phyloP scores from a whole-genome alignment of 1,140 invertebrate species.

The Euborellia annulipes region DNA sequence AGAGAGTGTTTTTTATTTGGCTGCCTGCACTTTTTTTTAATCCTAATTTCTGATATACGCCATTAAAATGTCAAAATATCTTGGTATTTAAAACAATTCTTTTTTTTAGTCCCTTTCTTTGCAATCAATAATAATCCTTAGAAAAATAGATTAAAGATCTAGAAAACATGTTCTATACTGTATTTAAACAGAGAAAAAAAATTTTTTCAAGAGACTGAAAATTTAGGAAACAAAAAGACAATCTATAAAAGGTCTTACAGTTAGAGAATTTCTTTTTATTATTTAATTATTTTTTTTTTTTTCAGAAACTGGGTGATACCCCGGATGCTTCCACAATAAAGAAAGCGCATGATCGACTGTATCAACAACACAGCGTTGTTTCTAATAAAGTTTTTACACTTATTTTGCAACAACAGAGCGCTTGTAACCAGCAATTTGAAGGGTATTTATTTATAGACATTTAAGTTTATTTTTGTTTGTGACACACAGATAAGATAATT shows the following conservation, averaged over 20 bases:
- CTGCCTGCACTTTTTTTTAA: no score
- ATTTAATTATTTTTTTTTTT: slow-evolving; percentile 12
- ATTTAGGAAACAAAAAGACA: neutral
- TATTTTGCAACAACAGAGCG: slow-evolving; percentile 74
- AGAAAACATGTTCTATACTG: neutral
- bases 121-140: slow-evolving; percentile 4
- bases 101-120: no score
- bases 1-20: no score
- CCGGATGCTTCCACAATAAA: slow-evolving; percentile 51
- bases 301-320: slow-evolving; percentile 42
- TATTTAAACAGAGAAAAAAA: slow-evolving; percentile 2
- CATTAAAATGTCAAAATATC: no score
- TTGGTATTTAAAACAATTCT: no score
- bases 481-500: no score
- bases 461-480: neutral
- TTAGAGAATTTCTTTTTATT: neutral
- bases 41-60: no score
- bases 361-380: slow-evolving; percentile 66
- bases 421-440: slow-evolving; percentile 68
- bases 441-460: slow-evolving; percentile 20
- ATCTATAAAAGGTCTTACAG: slow-evolving; percentile 4
- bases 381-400: slow-evolving; percentile 81
- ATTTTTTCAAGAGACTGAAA: neutral
- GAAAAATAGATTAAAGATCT: slow-evolving; percentile 6
- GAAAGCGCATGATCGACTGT: slow-evolving; percentile 43